Conservation (phyloP, 35 echinoderm and acorn worm species). For the Apostichopus parvimensis region DNA sequence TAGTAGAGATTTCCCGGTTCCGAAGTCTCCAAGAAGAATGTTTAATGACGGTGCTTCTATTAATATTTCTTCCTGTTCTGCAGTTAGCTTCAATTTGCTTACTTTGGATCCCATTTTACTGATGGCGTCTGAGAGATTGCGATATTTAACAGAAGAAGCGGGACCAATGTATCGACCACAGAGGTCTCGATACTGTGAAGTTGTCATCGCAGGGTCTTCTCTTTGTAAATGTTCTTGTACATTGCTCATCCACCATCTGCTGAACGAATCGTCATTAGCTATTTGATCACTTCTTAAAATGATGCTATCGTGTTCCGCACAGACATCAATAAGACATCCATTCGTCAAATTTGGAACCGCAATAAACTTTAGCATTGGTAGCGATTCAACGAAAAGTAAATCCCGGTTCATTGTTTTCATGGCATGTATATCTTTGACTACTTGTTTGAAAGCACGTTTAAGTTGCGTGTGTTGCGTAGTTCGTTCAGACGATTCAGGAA, state of each 20-base stretch:
- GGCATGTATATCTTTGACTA: conserved; percentile 4
- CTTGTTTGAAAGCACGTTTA: conserved; percentile 1
- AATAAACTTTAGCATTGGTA: neutral
- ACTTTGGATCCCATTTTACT: conserved; percentile 5
- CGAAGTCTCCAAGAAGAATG: conserved; percentile 34
- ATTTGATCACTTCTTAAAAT: neutral
- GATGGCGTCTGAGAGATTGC: conserved; percentile 27
- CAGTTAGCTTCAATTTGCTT: neutral
- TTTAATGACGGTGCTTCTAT: neutral
- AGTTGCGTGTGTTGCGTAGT: neutral
- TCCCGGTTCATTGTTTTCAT: conserved; percentile 53
- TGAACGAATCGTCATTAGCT: neutral
- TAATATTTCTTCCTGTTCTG: neutral
- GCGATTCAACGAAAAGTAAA: neutral
- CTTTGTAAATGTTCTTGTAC: neutral
- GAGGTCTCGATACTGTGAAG: neutral
- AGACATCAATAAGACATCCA: neutral
- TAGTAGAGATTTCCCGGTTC: conserved; percentile 40
- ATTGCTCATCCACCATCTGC: neutral
- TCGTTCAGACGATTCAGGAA: neutral
- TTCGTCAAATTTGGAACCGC: neutral
- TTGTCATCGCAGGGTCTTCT: neutral
- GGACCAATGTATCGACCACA: conserved; percentile 40
- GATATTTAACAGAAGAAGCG: conserved; percentile 7
- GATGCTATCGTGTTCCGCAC: neutral